Conservation (phyloP, 2,113 vertebrate genomes). For the Miniopterus natalensis region DNA sequence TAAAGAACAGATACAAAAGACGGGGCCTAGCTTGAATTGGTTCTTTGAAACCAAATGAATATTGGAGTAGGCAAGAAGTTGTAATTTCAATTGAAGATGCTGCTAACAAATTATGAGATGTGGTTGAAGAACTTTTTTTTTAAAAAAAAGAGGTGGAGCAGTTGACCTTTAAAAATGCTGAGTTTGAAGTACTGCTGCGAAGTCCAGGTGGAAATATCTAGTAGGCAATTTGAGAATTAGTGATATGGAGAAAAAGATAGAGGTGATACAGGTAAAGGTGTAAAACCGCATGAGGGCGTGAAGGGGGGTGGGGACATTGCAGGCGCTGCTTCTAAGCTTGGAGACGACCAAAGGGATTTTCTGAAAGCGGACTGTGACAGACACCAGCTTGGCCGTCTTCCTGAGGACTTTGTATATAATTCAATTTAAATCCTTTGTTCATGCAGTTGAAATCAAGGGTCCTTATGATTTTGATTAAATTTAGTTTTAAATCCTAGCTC, state of each 20-base stretch:
- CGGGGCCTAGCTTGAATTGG: background rate
- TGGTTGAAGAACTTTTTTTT: background rate
- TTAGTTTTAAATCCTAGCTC: background rate
- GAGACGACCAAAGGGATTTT: background rate
- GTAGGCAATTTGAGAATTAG: background rate
- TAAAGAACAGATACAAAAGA: background rate
- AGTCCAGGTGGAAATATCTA: slow-evolving; percentile 13
- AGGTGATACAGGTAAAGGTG: background rate
- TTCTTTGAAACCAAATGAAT: background rate
- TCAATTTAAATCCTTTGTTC: background rate
- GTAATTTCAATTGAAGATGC: background rate
- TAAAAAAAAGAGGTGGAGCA: background rate
- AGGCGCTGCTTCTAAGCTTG: background rate
- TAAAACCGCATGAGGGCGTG: background rate
- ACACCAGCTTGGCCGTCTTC: background rate
- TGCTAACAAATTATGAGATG: background rate
- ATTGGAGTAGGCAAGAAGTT: background rate
- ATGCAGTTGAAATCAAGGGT: background rate
- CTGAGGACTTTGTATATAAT: background rate
- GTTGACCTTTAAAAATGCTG: background rate
- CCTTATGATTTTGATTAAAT: background rate
- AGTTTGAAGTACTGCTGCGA: background rate
- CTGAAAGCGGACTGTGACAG: background rate
- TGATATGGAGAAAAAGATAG: background rate
- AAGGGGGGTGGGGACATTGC: too few relatives aligned